phyloP scores from a whole-genome alignment of 2,797 vertebrate genomes.

The Loriculus beryllinus region DNA sequence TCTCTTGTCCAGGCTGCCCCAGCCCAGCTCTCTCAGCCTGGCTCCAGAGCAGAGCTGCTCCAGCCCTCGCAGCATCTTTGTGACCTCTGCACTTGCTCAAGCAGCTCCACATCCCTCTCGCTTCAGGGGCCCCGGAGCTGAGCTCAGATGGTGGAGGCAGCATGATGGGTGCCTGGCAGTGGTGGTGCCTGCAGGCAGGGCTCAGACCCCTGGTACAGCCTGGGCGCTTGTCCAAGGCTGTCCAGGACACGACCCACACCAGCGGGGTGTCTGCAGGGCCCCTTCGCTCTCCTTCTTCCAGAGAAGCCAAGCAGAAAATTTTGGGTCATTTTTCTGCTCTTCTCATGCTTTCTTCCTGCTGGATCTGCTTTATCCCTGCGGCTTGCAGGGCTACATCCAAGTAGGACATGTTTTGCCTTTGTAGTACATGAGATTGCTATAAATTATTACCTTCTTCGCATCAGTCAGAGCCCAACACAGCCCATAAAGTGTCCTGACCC shows the following conservation, averaged over 20 bases:
- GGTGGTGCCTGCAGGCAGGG: no score
- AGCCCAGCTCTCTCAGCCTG: neutral
- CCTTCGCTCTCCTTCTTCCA: neutral
- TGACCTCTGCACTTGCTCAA: neutral
- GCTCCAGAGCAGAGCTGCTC: neutral
- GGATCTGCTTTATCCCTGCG: slow-evolving; percentile 35
- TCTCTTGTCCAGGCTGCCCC: neutral
- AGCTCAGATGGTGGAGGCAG: neutral
- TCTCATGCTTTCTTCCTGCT: neutral
- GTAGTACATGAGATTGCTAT: neutral
- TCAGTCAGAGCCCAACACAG: neutral
- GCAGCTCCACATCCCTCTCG: neutral
- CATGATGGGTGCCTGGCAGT: neutral
- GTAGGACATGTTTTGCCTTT: slow-evolving; percentile 3
- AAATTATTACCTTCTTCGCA: slow-evolving; percentile 39
- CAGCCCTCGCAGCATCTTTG: neutral
- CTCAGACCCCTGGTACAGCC: neutral
- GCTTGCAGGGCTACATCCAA: neutral
- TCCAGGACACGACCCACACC: accelerated
- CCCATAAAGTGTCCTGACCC: neutral
- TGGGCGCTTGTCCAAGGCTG: accelerated
- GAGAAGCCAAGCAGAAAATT: neutral
- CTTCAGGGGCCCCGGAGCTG: neutral
- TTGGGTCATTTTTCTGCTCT: neutral
- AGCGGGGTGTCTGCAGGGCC: neutral